These are phyloP conservation scores for Coregonus sp. DNA, from an alignment of 2,797 vertebrate species.

Conservation along the genomic window DNA sequence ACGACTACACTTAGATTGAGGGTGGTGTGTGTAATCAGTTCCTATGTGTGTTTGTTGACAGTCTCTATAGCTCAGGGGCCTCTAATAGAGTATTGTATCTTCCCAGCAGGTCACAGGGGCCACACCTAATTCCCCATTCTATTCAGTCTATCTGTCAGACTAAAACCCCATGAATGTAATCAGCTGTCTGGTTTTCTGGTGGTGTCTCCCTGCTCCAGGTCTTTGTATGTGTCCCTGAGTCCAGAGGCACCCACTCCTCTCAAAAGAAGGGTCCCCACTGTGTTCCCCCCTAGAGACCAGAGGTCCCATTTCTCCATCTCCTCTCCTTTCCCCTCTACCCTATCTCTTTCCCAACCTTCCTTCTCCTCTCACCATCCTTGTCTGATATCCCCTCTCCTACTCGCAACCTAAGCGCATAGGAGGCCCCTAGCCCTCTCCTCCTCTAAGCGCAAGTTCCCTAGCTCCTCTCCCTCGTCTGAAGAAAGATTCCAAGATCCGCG, in stretches of 20 bases:
- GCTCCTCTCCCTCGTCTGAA: too few species aligned
- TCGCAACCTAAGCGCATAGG: too few species aligned
- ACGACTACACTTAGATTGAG: background rate
- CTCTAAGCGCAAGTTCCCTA: too few species aligned
- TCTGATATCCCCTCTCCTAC: background rate
- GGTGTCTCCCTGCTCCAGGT: slow-evolving; percentile 50
- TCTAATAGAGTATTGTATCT: slow-evolving; percentile 79
- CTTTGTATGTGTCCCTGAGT: slow-evolving; percentile 11
- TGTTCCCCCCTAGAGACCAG: background rate
- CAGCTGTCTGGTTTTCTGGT: slow-evolving; percentile 23
- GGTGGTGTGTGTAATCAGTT: slow-evolving; percentile 39
- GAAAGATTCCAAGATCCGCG: too few species aligned
- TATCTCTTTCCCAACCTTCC: background rate
- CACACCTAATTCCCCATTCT: slow-evolving; percentile 55
- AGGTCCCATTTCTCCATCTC: background rate
- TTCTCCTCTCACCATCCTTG: background rate
- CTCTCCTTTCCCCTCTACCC: background rate
- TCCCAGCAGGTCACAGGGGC: slow-evolving; percentile 74
- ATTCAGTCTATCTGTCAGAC: slow-evolving; percentile 53
- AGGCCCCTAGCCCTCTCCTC: too few species aligned
- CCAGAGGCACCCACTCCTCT: background rate
- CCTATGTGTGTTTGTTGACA: slow-evolving; percentile 59
- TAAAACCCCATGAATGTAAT: slow-evolving; percentile 41
- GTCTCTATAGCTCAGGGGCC: slow-evolving; percentile 33
- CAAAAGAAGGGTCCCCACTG: background rate